phyloP scores from a whole-genome alignment of 2,113 vertebrate species.

The Crotalus horridus region DNA sequence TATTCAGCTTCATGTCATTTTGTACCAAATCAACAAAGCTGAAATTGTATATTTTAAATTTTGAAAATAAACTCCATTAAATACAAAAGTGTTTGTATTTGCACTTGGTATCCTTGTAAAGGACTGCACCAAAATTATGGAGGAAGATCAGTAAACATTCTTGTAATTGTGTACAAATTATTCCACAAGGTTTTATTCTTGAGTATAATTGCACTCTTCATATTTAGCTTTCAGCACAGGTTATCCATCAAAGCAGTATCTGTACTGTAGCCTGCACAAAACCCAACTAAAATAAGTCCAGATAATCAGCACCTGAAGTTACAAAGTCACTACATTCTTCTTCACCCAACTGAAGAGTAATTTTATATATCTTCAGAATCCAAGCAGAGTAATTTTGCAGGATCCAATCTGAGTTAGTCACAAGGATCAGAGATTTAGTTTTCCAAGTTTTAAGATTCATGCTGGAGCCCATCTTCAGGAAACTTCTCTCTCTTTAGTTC shows the following conservation, averaged over 20 bases:
- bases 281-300: neutral
- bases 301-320: neutral
- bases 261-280: neutral
- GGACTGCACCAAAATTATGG: neutral
- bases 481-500: no score
- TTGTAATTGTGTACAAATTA: neutral
- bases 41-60: neutral
- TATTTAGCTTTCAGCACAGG: neutral
- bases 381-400: neutral
- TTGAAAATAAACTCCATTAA: neutral
- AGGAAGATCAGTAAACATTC: neutral
- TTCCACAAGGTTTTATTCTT: neutral
- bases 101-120: neutral
- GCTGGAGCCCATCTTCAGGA: no score
- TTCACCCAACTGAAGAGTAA: neutral
- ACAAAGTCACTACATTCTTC: neutral
- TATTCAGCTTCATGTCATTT: neutral
- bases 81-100: conserved; percentile 3
- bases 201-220: neutral
- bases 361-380: neutral
- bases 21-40: neutral
- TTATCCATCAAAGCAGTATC: neutral
- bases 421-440: neutral
- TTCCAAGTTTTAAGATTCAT: no score
- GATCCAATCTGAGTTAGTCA: neutral